Percentiles rank a stretch among this genome's conserved stretches.
Evolutionary conservation across 2,797 vertebrate genomes (phyloP).

Genomic region (Spinus olivaceus): DNA sequence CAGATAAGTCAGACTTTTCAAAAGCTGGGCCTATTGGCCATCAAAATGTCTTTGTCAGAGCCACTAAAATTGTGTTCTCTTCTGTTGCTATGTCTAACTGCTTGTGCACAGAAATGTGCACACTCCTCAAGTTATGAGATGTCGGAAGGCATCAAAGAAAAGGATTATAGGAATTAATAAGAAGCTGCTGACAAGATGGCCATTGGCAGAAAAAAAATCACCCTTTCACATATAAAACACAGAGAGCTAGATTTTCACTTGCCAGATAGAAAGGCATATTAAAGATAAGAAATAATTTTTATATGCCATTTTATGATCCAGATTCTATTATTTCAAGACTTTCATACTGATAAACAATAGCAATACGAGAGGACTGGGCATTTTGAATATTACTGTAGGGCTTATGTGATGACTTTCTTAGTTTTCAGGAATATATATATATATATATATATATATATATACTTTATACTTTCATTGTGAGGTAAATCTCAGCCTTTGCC

Average conservation of each 20-base stretch:
- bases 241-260: neutral
- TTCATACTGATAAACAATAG: neutral
- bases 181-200: neutral
- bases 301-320: neutral
- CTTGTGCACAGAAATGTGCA: neutral
- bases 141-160: neutral
- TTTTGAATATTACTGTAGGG: neutral
- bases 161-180: conserved; percentile 6
- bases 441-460: no score
- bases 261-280: neutral
- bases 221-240: neutral
- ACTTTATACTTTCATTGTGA: neutral
- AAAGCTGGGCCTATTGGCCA: neutral
- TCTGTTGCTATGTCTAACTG: neutral
- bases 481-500: neutral
- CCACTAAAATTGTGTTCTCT: neutral
- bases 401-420: neutral
- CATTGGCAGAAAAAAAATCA: neutral
- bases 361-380: neutral
- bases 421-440: neutral
- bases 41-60: neutral
- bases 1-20: neutral
- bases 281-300: conserved; percentile 5
- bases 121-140: neutral
- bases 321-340: neutral